A percentile compares a stretch with the other conserved stretches of the same genome.
phyloP scores from a whole-genome alignment of 1,140 invertebrate species.

The Heliconius himera region DNA sequence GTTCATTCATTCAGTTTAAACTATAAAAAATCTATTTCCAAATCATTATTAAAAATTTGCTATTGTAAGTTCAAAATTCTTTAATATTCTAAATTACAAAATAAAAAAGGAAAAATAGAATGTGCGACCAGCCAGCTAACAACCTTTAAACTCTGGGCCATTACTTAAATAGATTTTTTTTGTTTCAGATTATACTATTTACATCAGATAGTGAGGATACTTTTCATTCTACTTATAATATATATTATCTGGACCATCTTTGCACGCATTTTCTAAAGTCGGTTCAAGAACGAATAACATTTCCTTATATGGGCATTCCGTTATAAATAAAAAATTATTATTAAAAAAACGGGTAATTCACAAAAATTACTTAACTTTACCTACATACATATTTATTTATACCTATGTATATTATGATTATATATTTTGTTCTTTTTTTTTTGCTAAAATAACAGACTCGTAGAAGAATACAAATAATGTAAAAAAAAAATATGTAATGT shows the following conservation, averaged over 20 bases:
- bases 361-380: neutral
- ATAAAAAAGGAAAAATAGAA: too few relatives aligned
- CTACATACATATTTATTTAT: neutral
- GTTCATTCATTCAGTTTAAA: too few relatives aligned
- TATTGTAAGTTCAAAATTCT: too few relatives aligned
- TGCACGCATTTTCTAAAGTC: conserved; percentile 39
- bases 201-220: conserved; percentile 73
- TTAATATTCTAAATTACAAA: too few relatives aligned
- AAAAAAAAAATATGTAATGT: neutral
- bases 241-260: conserved; percentile 61
- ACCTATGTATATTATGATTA: neutral
- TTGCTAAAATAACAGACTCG: too few relatives aligned
- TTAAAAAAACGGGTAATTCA: conserved; percentile 4
- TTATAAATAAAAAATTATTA: neutral
- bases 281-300: conserved; percentile 5
- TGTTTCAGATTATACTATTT: conserved; percentile 80
- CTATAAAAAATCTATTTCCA: too few relatives aligned
- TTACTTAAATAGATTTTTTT: conserved; percentile 28
- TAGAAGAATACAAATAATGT: too few relatives aligned
- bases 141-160: too few relatives aligned
- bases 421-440: too few relatives aligned
- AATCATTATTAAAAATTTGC: too few relatives aligned
- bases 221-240: conserved; percentile 54
- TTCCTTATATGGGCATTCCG: conserved; percentile 5
- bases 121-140: too few relatives aligned